These are phyloP conservation scores for Lepidocyrtinus sp. DNA, from an alignment of 2,888 invertebrate genomes.

Conservation along the genomic window DNA sequence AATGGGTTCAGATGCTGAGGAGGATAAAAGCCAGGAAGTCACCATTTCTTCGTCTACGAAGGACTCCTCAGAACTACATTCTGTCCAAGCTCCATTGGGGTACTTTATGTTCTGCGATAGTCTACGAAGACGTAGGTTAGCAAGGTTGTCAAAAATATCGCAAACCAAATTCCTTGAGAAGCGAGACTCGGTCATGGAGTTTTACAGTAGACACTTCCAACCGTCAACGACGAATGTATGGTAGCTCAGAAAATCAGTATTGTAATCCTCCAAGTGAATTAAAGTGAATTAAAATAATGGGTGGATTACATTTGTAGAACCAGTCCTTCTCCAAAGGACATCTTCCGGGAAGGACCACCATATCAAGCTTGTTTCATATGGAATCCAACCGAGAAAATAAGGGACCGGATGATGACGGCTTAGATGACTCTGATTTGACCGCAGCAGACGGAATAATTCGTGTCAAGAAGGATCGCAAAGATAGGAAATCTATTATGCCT, in stretches of 20 bases:
- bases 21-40: no score
- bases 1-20: not conserved
- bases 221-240: constrained; percentile 44
- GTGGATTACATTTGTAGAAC: not conserved
- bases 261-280: not conserved
- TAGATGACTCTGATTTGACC: constrained; percentile 65
- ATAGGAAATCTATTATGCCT: constrained; percentile 15
- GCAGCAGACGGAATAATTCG: constrained; percentile 64
- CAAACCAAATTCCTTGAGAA: constrained; percentile 3
- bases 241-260: not conserved
- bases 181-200: constrained; percentile 13
- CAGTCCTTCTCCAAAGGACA: constrained; percentile 34
- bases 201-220: constrained; percentile 22
- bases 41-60: no score
- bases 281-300: not conserved
- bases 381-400: constrained; percentile 62
- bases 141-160: not conserved
- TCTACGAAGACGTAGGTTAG: constrained; percentile 13
- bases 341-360: constrained; percentile 52
- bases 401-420: constrained; percentile 63
- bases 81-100: constrained; percentile 15
- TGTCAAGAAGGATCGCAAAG: constrained; percentile 29
- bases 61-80: not conserved
- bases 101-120: constrained; percentile 46
- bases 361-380: constrained; percentile 61